These are phyloP conservation scores for Zeugodacus cucurbitae DNA, from an alignment of 1,140 invertebrate genomes.

Conservation along the genomic window DNA sequence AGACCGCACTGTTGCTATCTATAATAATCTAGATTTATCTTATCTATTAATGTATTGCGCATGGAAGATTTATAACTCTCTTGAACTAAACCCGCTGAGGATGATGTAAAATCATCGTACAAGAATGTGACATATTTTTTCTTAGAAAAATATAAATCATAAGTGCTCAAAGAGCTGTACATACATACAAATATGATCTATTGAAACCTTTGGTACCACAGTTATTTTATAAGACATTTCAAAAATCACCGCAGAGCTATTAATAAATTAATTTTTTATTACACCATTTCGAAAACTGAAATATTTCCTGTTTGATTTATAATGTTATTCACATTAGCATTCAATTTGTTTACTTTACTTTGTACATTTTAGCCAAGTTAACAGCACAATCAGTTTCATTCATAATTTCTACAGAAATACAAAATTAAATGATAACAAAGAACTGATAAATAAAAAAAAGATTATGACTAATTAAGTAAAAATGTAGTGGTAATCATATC, in stretches of 20 bases:
- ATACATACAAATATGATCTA: too few species aligned
- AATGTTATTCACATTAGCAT: neutral
- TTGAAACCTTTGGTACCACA: neutral
- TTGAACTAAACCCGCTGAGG: too few species aligned
- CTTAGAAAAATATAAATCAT: too few species aligned
- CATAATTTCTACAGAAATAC: neutral
- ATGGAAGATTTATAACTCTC: too few species aligned
- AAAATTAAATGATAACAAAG: neutral
- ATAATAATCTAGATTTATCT: too few species aligned
- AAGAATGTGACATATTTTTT: too few species aligned
- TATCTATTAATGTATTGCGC: too few species aligned
- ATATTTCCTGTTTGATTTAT: neutral
- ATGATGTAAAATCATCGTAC: too few species aligned
- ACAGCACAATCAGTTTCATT: neutral
- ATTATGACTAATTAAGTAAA: neutral
- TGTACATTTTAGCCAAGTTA: neutral
- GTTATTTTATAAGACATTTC: neutral
- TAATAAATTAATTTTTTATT: neutral
- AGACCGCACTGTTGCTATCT: too few species aligned
- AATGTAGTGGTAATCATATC: neutral
- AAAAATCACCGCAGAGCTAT: neutral
- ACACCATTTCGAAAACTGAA: neutral
- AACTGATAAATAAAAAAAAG: neutral
- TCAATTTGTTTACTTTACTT: neutral
- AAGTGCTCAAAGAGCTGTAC: too few species aligned